Base-by-base conservation (phyloP, 2,113 vertebrate species). In the Struthio camelus region DNA sequence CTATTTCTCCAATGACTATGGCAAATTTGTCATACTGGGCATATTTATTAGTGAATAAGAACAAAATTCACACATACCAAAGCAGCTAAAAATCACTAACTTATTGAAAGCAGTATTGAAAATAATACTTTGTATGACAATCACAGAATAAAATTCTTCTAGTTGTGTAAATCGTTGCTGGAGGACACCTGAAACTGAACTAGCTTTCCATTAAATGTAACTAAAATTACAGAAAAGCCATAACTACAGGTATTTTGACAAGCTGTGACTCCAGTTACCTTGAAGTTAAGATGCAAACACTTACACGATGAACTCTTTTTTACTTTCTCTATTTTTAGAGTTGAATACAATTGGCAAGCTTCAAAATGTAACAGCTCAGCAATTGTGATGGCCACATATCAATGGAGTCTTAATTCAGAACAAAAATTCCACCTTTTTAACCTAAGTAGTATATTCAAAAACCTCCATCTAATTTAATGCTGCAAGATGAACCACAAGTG, bases 11-110 rank as follows among this genome's bases (percentile, higher is more conserved):
- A 90, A 58, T 58, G 56, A 44, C 50, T n/a, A 51, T 14, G 36
- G 87, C 65, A 72, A 77, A 88, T 53, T 90, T 80, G 27, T 34
- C 90, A 80, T 12, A 80, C 51, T 40, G 67, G 58, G 44, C 50
- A 64, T 54, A 90, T 82, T 72, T 93, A 90, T 36, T 54, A 86
- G 53, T 66, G 86, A 91, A 30, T 67, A 81, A 88, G 54, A 96
- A 83, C 87, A 90, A 77, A 75, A 65, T 40, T 87, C 51, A 19
- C 72, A 85, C 23, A n/a, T 32, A 86, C 44, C 65, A 69, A 58
- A 95, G 90, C 76, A 95, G 69, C 54, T 78, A 76, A 92, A 92
- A 80, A 93, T 62, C 50, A 90, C 82, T 40, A 89, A 79, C 46
- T 72, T 90, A 23, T 20, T 93, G 76, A 93, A 96, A 95, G 64